A percentile compares a stretch with the other conserved stretches of the same genome.
Evolutionary conservation across 2,888 invertebrate genomes (phyloP).

Genomic region (Malacosoma neustria): DNA sequence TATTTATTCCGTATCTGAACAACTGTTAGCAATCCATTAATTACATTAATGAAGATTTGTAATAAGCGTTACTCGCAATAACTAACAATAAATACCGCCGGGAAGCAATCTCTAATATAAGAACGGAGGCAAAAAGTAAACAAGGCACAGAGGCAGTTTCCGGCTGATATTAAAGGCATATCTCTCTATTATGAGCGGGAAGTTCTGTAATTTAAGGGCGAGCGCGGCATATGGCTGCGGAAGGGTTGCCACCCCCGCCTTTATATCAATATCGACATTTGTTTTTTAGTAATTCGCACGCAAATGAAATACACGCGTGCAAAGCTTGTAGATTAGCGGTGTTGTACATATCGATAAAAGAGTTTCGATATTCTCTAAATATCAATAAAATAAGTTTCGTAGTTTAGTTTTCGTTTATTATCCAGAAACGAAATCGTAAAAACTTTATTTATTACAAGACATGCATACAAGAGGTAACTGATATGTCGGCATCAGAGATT

Average conservation of each 20-base stretch:
- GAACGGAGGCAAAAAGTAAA: conserved; percentile 67
- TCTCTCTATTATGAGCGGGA: conserved; percentile 74
- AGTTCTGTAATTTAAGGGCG: conserved; percentile 73
- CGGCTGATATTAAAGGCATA: conserved; percentile 74
- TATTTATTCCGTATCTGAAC: neutral
- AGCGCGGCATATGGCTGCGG: conserved; percentile 61
- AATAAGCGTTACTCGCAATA: conserved; percentile 18
- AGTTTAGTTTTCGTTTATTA: too few species aligned
- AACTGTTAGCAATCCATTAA: conserved; percentile 5
- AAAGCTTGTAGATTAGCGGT: neutral
- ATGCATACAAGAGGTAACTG: too few species aligned
- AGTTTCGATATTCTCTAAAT: too few species aligned
- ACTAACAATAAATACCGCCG: conserved; percentile 4
- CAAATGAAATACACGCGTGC: conserved; percentile 1
- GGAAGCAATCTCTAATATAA: conserved; percentile 54
- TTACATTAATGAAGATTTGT: conserved; percentile 14
- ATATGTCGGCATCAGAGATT: too few species aligned
- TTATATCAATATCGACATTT: conserved; percentile 16
- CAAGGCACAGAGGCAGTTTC: conserved; percentile 54
- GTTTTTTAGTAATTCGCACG: conserved; percentile 9
- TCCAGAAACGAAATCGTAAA: too few species aligned
- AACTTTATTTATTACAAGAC: too few species aligned
- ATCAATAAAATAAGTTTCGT: too few species aligned
- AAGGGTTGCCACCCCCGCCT: conserved; percentile 37
- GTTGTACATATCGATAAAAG: too few species aligned